Evolutionary conservation across 2,797 vertebrate species (phyloP), one percentile per base, ranked within the genome.

Genomic region (Loris lydekkerianus): DNA sequence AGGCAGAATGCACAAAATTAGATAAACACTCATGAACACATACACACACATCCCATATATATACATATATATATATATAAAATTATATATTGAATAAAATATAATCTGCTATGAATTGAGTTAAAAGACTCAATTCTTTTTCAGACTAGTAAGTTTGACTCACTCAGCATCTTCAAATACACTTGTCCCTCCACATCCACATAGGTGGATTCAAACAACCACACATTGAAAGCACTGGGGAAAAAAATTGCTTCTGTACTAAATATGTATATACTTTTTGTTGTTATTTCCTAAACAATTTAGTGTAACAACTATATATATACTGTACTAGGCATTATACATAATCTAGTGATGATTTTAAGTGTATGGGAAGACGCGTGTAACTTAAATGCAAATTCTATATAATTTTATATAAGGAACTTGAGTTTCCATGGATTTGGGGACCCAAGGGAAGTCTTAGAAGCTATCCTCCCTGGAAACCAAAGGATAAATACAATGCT

Each of bases 141-240:
- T 60, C n/a, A 92, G 17, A 81, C 23, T 37, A 90, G 58, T 80
- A 78, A 92, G 63, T 49, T 65, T 67, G 17, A 93, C 69, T 85
- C 17, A 53, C 8, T 78, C 27, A 58, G 90, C 11, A 85, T 63
- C 11, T 58, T 73, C 29, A 92, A 89, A 70, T 31, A 77, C 21
- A 37, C 3, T 80, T 9, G 7, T 7, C 53, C 13, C 53, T 27
- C n/a, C 4, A 14, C 58, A 25, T 25, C 21, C n/a, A 37, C 21
- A 80, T 37, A 53, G 8, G n/a, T 58, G 3, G 77, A 80, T 17
- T 58, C 53, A 27, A 80, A 7, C n/a, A 58, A 25, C 7, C n/a
- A 80, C 23, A 23, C 13, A 80, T 27, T 80, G 53, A 80, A 80
- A 80, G 58, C 7, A 80, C 10, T 58, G 23, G n/a, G 8, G 31